A percentile compares a stretch with the other conserved stretches of the same genome.
phyloP scores from a whole-genome alignment of 2,888 invertebrate species.

The Temnothorax ravouxi region DNA sequence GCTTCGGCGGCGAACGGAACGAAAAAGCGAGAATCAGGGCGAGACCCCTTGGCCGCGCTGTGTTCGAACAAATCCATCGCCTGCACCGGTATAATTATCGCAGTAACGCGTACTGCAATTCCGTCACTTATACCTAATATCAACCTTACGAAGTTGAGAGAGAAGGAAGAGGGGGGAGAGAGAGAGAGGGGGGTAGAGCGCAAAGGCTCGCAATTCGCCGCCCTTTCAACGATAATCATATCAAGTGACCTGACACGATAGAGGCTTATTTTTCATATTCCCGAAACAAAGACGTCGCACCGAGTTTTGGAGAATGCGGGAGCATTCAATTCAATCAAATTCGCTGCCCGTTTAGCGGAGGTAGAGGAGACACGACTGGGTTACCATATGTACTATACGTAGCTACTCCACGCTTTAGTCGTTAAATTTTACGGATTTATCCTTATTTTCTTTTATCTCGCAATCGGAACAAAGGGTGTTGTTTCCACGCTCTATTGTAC shows the following conservation, averaged over 20 bases:
- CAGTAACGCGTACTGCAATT: neutral
- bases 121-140: neutral
- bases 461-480: neutral
- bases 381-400: constrained; percentile 8
- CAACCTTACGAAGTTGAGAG: neutral
- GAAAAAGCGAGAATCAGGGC: neutral
- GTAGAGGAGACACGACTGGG: constrained; percentile 27
- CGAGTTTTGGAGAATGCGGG: constrained; percentile 2
- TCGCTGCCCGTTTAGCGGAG: constrained; percentile 17
- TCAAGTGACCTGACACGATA: constrained; percentile 61
- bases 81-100: neutral
- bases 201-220: constrained; percentile 11
- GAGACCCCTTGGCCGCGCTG: neutral
- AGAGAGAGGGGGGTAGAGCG: no score
- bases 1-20: no score
- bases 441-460: constrained; percentile 16
- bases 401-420: constrained; percentile 17
- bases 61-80: neutral
- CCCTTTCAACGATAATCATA: constrained; percentile 57
- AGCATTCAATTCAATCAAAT: constrained; percentile 57
- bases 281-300: neutral
- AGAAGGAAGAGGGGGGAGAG: neutral
- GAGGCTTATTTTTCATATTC: constrained; percentile 58
- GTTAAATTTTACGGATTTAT: neutral
- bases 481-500: neutral